Conservation (phyloP, 2,888 invertebrate species). For the Dugesia japonica region DNA sequence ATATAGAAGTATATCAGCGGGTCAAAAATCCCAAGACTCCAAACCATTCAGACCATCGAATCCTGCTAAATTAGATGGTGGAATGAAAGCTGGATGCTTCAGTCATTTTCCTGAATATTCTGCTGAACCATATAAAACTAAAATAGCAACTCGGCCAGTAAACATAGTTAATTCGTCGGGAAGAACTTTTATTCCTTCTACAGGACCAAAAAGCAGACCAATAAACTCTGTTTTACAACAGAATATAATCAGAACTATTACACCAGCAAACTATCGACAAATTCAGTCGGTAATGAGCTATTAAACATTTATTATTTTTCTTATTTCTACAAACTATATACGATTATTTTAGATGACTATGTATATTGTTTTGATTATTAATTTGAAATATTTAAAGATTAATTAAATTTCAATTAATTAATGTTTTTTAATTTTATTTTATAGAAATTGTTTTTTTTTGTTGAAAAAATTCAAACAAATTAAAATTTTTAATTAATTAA, state of each 20-base stretch:
- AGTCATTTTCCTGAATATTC: constrained; percentile 46
- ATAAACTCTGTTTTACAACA: constrained; percentile 43
- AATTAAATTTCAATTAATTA: too few species aligned
- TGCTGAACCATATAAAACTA: constrained; percentile 39
- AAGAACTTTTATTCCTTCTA: constrained; percentile 44
- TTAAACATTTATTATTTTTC: constrained; percentile 20
- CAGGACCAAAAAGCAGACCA: constrained; percentile 44
- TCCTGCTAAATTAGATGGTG: constrained; percentile 45
- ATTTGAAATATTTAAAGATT: too few species aligned
- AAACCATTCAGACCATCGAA: constrained; percentile 46
- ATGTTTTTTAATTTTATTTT: too few species aligned
- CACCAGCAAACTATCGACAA: constrained; percentile 40
- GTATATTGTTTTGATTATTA: too few species aligned
- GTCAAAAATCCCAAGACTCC: constrained; percentile 36
- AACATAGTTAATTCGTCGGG: constrained; percentile 46
- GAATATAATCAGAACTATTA: constrained; percentile 43
- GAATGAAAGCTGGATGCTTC: constrained; percentile 46
- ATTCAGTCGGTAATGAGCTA: constrained; percentile 26
- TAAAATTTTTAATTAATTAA: too few species aligned
- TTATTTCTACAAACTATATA: too few species aligned
- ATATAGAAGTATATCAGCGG: not conserved
- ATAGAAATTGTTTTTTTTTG: too few species aligned
- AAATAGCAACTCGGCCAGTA: constrained; percentile 37
- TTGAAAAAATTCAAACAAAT: too few species aligned
- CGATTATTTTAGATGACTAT: too few species aligned